phyloP scores from a whole-genome alignment of 2,113 vertebrate species.

The Riparia riparia region DNA sequence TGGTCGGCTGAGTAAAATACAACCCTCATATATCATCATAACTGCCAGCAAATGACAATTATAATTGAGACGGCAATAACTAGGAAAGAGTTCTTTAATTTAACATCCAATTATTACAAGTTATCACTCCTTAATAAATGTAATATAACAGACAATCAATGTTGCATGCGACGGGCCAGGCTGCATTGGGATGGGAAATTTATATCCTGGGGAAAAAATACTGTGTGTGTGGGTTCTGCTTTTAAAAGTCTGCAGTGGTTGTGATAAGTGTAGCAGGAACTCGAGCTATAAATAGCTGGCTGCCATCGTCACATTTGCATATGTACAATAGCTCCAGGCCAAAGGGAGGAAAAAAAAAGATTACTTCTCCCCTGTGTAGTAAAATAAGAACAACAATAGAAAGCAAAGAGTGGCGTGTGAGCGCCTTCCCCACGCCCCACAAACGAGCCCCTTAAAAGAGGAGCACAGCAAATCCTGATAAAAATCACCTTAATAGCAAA shows the following conservation, averaged over 20 bases:
- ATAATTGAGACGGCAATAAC: slow-evolving; percentile 99
- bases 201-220: slow-evolving; percentile 81
- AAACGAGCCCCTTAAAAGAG: slow-evolving; percentile 20
- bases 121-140: slow-evolving; percentile 99
- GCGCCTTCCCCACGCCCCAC: slow-evolving; percentile 1
- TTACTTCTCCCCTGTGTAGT: slow-evolving; percentile 64
- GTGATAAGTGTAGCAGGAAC: slow-evolving; percentile 79
- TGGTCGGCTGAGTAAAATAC: slow-evolving; percentile 95
- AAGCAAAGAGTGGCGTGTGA: slow-evolving; percentile 45
- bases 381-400: slow-evolving; percentile 63
- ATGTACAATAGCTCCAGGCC: slow-evolving; percentile 81
- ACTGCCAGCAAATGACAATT: slow-evolving; percentile 98
- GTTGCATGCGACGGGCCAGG: slow-evolving; percentile 92
- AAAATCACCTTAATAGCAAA: slow-evolving; percentile 53
- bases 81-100: slow-evolving; percentile 98
- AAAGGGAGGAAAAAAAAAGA: slow-evolving; percentile 54
- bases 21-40: slow-evolving; percentile 99
- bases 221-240: slow-evolving; percentile 62
- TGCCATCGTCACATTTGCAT: slow-evolving; percentile 79
- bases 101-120: slow-evolving; percentile 99
- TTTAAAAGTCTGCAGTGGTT: slow-evolving; percentile 77
- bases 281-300: slow-evolving; percentile 81
- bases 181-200: slow-evolving; percentile 84
- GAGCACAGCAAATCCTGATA: slow-evolving; percentile 45
- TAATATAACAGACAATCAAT: slow-evolving; percentile 99